phyloP scores from a whole-genome alignment of 2,113 vertebrate genomes.

The Ellobius talpinus region DNA sequence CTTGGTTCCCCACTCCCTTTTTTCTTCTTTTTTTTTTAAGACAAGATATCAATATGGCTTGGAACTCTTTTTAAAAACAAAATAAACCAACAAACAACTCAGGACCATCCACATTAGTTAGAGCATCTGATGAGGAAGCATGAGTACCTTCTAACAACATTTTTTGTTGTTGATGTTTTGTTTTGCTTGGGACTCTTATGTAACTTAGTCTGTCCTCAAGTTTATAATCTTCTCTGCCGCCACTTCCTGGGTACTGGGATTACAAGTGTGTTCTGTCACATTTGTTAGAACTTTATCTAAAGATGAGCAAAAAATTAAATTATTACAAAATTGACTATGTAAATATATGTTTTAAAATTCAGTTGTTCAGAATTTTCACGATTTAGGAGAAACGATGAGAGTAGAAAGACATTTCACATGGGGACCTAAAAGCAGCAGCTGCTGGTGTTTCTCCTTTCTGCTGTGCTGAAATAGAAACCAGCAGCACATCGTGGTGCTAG shows the following conservation, averaged over 20 bases:
- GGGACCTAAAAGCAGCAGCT: not conserved
- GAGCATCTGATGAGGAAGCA: not conserved
- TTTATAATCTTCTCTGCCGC: not conserved
- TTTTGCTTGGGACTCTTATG: not conserved
- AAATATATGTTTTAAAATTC: slow-evolving; percentile 19
- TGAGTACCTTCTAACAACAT: not conserved
- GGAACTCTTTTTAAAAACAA: not conserved
- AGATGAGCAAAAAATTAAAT: not conserved
- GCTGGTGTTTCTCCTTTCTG: not conserved
- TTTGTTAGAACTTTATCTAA: not conserved
- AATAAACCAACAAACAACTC: not conserved
- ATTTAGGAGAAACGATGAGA: not conserved
- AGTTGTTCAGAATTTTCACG: slow-evolving; percentile 18
- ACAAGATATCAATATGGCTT: not conserved
- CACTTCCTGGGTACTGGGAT: not conserved
- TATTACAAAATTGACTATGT: not conserved
- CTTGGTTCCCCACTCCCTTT: not conserved
- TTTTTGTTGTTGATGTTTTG: not conserved
- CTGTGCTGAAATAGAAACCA: not conserved
- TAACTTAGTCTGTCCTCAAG: not conserved
- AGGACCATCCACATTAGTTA: not conserved
- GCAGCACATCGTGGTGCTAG: not conserved
- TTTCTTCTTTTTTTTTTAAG: not conserved
- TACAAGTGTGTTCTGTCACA: not conserved
- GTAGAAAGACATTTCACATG: not conserved